Evolutionary conservation across 1,140 invertebrate genomes (phyloP).

Genomic region (Eubasilissa regina): DNA sequence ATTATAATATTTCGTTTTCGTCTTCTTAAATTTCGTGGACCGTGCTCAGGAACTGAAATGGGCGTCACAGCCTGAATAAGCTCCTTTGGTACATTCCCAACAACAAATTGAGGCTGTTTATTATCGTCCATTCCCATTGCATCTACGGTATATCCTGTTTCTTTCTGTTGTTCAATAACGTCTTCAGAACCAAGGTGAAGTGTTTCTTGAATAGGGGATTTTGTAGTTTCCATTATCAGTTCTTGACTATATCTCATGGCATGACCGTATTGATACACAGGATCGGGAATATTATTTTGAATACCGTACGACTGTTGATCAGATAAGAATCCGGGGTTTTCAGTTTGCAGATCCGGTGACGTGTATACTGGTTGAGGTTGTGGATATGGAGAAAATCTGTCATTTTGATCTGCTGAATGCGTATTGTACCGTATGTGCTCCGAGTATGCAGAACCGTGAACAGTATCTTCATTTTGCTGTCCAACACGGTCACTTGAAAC

Average conservation of each 20-base stretch:
- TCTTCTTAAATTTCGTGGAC: conserved; percentile 71
- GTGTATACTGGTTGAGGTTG: conserved; percentile 56
- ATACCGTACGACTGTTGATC: conserved; percentile 35
- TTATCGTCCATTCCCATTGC: conserved; percentile 61
- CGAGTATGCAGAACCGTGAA: conserved; percentile 69
- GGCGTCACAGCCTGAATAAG: conserved; percentile 71
- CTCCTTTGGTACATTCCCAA: conserved; percentile 74
- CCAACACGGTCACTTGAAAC: conserved; percentile 64
- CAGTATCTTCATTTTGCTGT: conserved; percentile 67
- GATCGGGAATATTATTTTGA: conserved; percentile 22
- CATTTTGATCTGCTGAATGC: conserved; percentile 65
- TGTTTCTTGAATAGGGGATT: conserved; percentile 65
- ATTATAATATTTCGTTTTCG: conserved; percentile 61
- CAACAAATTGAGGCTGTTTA: conserved; percentile 70
- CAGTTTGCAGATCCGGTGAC: conserved; percentile 33
- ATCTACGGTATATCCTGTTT: conserved; percentile 62
- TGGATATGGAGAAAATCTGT: conserved; percentile 59
- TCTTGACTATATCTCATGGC: conserved; percentile 51
- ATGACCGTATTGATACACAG: conserved; percentile 52
- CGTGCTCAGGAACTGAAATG: conserved; percentile 74
- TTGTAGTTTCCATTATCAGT: conserved; percentile 65
- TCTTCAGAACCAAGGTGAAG: conserved; percentile 69
- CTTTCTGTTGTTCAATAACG: conserved; percentile 64
- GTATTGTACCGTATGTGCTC: conserved; percentile 67
- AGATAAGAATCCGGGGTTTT: conserved; percentile 37